Conservation (phyloP, 2,113 vertebrate genomes). For the Nanorana parkeri region DNA sequence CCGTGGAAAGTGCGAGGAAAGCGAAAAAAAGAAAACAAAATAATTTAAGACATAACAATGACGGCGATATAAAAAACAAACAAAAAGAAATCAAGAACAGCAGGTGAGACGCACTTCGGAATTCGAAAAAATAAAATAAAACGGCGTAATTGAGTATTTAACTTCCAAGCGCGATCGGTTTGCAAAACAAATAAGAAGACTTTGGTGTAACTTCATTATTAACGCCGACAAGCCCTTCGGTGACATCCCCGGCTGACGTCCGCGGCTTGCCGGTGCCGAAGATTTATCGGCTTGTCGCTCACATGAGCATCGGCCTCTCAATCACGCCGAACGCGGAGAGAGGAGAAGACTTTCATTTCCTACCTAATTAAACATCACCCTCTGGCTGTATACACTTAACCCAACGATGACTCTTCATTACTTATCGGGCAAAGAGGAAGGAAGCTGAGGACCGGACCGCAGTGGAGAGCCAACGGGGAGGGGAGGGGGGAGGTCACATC, state of each 20-base stretch:
- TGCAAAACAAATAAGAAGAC: constrained; percentile 29
- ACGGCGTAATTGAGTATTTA: constrained; percentile 16
- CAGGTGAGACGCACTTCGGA: no score
- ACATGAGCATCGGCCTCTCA: constrained; percentile 8
- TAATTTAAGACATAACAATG: no score
- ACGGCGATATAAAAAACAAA: no score
- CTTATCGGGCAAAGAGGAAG: constrained; percentile 39
- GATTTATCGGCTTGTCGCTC: constrained; percentile 48
- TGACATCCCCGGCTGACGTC: constrained; percentile 23
- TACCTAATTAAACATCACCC: constrained; percentile 57
- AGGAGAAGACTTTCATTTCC: constrained; percentile 43
- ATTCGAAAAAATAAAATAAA: background rate
- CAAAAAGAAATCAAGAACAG: no score
- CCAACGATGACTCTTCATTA: constrained; percentile 31
- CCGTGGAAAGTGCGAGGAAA: no score
- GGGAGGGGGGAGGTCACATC: background rate
- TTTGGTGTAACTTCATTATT: constrained; percentile 37
- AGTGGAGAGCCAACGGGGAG: background rate
- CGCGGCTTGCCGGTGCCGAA: constrained; percentile 23
- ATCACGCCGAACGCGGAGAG: constrained; percentile 24
- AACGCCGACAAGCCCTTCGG: constrained; percentile 40
- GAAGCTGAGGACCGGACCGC: background rate
- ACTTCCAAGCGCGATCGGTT: background rate
- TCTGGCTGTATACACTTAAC: constrained; percentile 53
- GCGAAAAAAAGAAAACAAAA: no score